phyloP scores from a whole-genome alignment of 2,888 invertebrate species.

The Luperina testacea region DNA sequence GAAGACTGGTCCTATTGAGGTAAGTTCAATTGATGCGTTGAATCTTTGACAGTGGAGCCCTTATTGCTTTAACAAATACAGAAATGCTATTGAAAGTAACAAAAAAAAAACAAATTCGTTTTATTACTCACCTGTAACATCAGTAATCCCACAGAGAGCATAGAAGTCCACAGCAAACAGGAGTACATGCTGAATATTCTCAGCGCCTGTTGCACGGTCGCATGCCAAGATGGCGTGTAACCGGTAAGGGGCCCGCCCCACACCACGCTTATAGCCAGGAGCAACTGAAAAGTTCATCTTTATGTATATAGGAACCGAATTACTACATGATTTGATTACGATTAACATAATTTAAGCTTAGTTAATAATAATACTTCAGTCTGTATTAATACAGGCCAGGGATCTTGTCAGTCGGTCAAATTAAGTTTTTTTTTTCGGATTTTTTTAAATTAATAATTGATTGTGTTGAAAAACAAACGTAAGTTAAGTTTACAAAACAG shows the following conservation, averaged over 20 bases:
- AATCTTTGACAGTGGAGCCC: neutral
- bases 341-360: neutral
- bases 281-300: slow-evolving; percentile 61
- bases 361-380: neutral
- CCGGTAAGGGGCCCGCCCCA: slow-evolving; percentile 92
- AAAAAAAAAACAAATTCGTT: neutral
- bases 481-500: slow-evolving; percentile 3
- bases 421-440: too few species aligned
- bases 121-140: slow-evolving; percentile 91
- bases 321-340: neutral
- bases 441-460: too few species aligned
- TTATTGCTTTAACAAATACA: neutral
- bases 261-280: slow-evolving; percentile 92
- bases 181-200: slow-evolving; percentile 95
- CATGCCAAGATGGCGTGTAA: slow-evolving; percentile 90
- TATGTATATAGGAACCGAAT: neutral
- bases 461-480: neutral
- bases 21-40: neutral
- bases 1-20: neutral
- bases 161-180: slow-evolving; percentile 95
- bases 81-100: neutral
- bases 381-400: neutral
- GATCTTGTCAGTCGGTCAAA: too few species aligned
- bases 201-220: slow-evolving; percentile 93
- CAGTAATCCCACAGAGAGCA: slow-evolving; percentile 94